These are phyloP conservation scores for Fundulus diaphanus DNA, from an alignment of 2,797 vertebrate genomes.

Conservation along the genomic window DNA sequence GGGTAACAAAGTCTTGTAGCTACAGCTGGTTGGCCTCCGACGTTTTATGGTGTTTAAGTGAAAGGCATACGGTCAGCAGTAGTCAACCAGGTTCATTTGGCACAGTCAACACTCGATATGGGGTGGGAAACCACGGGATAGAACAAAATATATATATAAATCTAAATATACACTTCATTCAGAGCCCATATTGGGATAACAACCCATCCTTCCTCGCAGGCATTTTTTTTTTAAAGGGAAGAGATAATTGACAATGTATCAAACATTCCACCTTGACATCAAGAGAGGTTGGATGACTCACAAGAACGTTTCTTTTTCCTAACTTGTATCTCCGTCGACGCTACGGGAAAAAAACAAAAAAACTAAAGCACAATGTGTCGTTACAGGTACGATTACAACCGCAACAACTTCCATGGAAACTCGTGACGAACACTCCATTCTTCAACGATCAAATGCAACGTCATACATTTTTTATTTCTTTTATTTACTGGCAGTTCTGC, in stretches of 20 bases:
- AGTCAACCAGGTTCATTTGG: conserved; percentile 58
- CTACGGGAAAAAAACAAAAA: conserved; percentile 13
- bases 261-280: conserved; percentile 41
- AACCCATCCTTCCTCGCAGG: conserved; percentile 46
- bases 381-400: conserved; percentile 34
- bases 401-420: conserved; percentile 20
- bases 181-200: conserved; percentile 46
- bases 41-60: conserved; percentile 52
- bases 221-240: conserved; percentile 32
- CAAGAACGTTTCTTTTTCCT: conserved; percentile 25
- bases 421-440: conserved; percentile 19
- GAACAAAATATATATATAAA: conserved; percentile 24
- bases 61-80: conserved; percentile 49
- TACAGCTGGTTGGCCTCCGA: conserved; percentile 22
- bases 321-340: conserved; percentile 11
- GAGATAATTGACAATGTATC: conserved; percentile 26
- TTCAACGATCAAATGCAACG: conserved; percentile 37
- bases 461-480: conserved; percentile 4
- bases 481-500: conserved; percentile 25
- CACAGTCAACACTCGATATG: conserved; percentile 39
- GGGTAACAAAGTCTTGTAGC: conserved; percentile 33
- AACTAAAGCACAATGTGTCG: conserved; percentile 23
- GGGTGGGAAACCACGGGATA: not conserved
- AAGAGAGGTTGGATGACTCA: conserved; percentile 29
- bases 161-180: conserved; percentile 27